Conservation (phyloP, 2,113 vertebrate genomes). For the Centropus bengalensis region DNA sequence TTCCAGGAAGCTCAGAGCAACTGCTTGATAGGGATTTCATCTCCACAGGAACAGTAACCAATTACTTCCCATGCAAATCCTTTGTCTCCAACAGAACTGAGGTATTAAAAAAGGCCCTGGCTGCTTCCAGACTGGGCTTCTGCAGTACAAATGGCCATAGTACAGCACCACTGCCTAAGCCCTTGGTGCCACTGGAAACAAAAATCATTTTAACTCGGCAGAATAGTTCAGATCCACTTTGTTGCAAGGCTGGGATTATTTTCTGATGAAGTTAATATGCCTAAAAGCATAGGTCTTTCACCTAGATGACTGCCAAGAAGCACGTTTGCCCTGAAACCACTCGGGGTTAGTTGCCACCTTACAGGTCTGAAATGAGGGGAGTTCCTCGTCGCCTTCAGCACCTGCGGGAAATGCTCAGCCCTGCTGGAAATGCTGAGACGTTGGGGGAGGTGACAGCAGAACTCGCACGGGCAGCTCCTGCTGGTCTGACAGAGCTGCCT, state of each 20-base stretch:
- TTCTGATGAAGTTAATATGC: neutral
- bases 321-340: conserved; percentile 44
- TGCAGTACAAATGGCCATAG: neutral
- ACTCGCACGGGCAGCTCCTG: neutral
- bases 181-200: neutral
- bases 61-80: neutral
- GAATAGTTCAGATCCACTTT: neutral
- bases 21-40: neutral
- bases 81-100: neutral
- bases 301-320: conserved; percentile 10
- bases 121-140: neutral
- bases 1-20: neutral
- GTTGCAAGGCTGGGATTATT: neutral
- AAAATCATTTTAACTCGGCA: neutral
- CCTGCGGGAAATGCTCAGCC: neutral
- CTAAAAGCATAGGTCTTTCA: neutral
- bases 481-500: neutral
- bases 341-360: conserved; percentile 31
- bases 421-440: neutral
- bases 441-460: neutral
- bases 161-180: neutral
- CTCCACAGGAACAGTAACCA: neutral
- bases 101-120: neutral
- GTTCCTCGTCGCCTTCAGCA: conserved; percentile 14
- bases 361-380: neutral